Evolutionary conservation across 2,888 invertebrate species (phyloP).

Genomic region (Sipha maydis): DNA sequence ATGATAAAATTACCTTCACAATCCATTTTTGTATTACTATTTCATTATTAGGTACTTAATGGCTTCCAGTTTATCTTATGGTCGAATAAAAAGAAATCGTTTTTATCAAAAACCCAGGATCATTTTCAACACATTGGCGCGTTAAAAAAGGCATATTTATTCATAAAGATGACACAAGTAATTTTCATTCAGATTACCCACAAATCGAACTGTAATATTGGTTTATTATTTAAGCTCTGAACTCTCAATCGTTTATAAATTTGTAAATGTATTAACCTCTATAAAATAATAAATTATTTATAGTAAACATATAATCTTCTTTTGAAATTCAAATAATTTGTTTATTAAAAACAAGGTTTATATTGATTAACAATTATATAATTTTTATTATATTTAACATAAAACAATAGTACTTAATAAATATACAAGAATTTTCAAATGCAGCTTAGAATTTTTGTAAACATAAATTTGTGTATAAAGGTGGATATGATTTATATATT

Average conservation of each 20-base stretch:
- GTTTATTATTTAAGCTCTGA: constrained; percentile 20
- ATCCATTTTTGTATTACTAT: not conserved
- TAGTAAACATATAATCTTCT: not conserved
- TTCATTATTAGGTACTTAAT: constrained; percentile 77
- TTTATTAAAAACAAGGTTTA: constrained; percentile 16
- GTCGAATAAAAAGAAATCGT: constrained; percentile 92
- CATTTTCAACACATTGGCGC: constrained; percentile 86
- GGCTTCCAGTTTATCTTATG: constrained; percentile 91
- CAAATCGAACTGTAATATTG: constrained; percentile 59
- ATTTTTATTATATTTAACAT: not conserved
- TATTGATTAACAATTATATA: constrained; percentile 1
- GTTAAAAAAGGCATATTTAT: constrained; percentile 93
- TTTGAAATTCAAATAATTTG: not conserved
- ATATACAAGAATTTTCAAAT: not conserved
- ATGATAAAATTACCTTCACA: not conserved
- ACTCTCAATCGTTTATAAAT: constrained; percentile 16
- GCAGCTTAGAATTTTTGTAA: not conserved
- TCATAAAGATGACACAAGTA: constrained; percentile 77
- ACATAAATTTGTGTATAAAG: constrained; percentile 19
- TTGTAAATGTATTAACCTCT: constrained; percentile 38
- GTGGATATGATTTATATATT: constrained; percentile 17
- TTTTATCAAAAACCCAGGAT: constrained; percentile 79
- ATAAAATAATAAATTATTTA: constrained; percentile 2
- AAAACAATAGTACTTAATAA: not conserved
- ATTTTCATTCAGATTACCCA: constrained; percentile 48